These are phyloP conservation scores for Wiebesia pumilae DNA, from an alignment of 1,140 invertebrate genomes.

Conservation along the genomic window DNA sequence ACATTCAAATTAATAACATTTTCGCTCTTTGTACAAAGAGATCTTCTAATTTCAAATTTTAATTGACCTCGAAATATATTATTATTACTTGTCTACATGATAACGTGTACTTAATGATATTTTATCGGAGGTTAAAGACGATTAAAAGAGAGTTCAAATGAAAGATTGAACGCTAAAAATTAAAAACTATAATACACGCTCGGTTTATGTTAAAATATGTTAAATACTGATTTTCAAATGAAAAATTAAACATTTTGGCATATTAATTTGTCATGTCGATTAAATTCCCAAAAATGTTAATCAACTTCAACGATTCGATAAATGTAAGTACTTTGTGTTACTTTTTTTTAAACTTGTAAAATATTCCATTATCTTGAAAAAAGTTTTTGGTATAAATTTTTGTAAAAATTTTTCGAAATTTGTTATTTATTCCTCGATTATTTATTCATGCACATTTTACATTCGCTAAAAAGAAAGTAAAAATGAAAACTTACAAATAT, in stretches of 20 bases:
- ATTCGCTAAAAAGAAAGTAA: not conserved
- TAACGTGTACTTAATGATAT: not conserved
- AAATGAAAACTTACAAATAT: not conserved
- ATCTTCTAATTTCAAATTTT: not conserved
- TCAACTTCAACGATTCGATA: not conserved
- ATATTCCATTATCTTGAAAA: not conserved
- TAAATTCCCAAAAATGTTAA: not conserved
- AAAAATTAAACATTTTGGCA: not conserved
- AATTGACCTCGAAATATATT: constrained; percentile 4
- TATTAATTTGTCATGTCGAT: not conserved
- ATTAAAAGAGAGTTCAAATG: not conserved
- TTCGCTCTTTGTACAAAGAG: not conserved
- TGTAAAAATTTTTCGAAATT: not conserved
- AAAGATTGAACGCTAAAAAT: not conserved
- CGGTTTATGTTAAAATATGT: not conserved
- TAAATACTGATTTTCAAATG: not conserved
- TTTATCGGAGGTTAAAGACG: not conserved
- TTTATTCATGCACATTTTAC: not conserved
- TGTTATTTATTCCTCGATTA: not conserved
- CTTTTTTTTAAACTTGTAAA: not conserved
- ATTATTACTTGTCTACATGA: not conserved
- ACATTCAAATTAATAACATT: not conserved
- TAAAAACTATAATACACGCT: not conserved
- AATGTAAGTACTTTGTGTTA: not conserved
- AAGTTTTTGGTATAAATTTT: not conserved